Evolutionary conservation across 2,888 invertebrate species (phyloP).

Genomic region (Epinotia brunnichana): DNA sequence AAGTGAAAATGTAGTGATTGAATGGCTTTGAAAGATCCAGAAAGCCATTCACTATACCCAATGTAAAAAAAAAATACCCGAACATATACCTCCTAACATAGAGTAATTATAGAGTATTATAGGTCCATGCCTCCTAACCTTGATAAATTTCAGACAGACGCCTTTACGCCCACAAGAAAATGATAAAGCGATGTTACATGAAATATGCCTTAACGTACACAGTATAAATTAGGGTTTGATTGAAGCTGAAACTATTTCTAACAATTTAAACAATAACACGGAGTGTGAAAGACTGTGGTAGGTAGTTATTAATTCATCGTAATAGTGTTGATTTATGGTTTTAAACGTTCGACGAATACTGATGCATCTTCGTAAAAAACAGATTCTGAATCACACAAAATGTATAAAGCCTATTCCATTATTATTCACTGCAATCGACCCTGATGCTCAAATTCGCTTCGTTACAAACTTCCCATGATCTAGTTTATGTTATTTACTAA

Average conservation of each 20-base stretch:
- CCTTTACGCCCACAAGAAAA: constrained; percentile 8
- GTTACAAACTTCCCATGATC: too few relatives aligned
- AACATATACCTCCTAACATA: too few relatives aligned
- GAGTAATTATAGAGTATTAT: too few relatives aligned
- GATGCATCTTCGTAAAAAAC: constrained; percentile 12
- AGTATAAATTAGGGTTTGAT: constrained; percentile 17
- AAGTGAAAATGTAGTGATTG: too few relatives aligned
- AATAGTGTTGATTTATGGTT: constrained; percentile 35
- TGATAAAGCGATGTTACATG: not conserved
- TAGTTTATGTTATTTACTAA: too few relatives aligned
- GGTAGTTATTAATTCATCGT: constrained; percentile 38
- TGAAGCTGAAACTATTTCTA: constrained; percentile 17
- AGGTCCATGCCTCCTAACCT: not conserved
- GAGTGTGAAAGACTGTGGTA: constrained; percentile 42
- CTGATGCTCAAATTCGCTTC: too few relatives aligned
- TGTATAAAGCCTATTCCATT: too few relatives aligned
- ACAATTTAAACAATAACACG: constrained; percentile 28
- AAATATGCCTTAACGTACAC: constrained; percentile 3
- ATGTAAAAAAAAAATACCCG: not conserved
- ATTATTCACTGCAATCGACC: too few relatives aligned
- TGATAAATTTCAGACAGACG: not conserved
- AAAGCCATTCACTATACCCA: too few relatives aligned
- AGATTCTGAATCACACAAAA: too few relatives aligned
- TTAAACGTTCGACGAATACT: constrained; percentile 6
- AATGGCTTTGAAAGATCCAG: too few relatives aligned